Conservation (phyloP, 2,888 invertebrate species). For the Gnatocerus cornutus region DNA sequence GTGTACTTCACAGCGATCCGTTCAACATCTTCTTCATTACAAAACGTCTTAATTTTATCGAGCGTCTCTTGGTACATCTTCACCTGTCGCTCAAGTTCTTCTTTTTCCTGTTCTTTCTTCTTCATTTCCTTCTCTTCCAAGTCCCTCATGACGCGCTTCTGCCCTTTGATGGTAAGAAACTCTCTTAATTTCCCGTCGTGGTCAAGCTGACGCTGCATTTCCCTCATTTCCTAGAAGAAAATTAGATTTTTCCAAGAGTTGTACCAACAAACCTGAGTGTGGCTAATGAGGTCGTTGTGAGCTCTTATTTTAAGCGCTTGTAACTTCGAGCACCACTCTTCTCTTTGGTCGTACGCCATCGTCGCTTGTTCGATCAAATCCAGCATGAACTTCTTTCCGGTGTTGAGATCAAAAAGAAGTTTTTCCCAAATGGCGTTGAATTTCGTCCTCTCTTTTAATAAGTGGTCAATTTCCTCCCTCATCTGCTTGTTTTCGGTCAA, state of each 20-base stretch:
- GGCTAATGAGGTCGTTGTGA: conserved; percentile 80
- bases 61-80: conserved; percentile 84
- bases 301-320: conserved; percentile 86
- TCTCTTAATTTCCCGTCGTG: conserved; percentile 89
- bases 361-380: conserved; percentile 92
- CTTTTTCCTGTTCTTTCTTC: conserved; percentile 79
- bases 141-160: conserved; percentile 82
- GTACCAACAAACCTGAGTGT: conserved; percentile 75
- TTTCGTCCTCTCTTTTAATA: conserved; percentile 86
- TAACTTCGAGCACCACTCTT: conserved; percentile 86
- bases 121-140: conserved; percentile 83
- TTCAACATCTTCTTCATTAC: conserved; percentile 79
- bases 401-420: conserved; percentile 82
- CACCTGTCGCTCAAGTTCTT: conserved; percentile 81
- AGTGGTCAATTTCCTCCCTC: conserved; percentile 85
- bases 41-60: conserved; percentile 79
- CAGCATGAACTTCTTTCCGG: conserved; percentile 87
- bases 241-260: neutral
- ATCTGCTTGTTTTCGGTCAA: conserved; percentile 83
- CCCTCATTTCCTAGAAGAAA: conserved; percentile 84
- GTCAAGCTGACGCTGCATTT: conserved; percentile 88
- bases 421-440: conserved; percentile 89
- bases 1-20: conserved; percentile 83
- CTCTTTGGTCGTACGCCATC: conserved; percentile 90
- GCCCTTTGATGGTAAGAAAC: conserved; percentile 89